phyloP scores from a whole-genome alignment of 2,888 invertebrate genomes.

The Coremacera marginata region DNA sequence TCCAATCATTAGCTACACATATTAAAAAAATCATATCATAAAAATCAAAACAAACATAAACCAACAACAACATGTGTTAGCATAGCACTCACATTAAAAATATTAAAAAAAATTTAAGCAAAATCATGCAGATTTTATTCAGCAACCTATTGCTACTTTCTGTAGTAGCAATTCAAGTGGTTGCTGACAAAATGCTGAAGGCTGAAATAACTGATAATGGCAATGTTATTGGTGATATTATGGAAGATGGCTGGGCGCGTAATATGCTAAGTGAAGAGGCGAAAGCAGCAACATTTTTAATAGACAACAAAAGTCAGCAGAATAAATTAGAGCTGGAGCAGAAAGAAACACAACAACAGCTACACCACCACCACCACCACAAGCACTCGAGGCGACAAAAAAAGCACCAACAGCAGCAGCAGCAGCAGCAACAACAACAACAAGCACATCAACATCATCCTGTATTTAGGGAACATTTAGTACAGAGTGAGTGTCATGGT shows the following conservation, averaged over 20 bases:
- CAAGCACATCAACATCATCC: conserved; percentile 20
- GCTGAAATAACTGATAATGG: not conserved
- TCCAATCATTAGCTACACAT: too few relatives aligned
- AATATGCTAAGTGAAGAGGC: not conserved
- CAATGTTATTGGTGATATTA: conserved; percentile 16
- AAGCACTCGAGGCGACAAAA: not conserved
- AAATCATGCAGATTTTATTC: too few relatives aligned
- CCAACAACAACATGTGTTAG: too few relatives aligned
- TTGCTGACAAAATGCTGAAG: not conserved
- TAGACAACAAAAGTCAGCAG: conserved; percentile 1
- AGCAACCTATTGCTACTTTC: too few relatives aligned
- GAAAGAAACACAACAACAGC: not conserved
- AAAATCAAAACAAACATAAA: too few relatives aligned
- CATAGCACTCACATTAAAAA: too few relatives aligned
- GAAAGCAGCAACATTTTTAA: not conserved
- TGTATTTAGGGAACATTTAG: conserved; percentile 24
- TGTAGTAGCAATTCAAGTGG: not conserved
- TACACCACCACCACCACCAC: not conserved
- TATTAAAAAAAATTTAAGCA: too few relatives aligned
- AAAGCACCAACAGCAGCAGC: conserved; percentile 17
- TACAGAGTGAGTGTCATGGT: not conserved
- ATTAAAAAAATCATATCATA: too few relatives aligned
- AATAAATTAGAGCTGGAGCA: not conserved
- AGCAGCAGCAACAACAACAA: conserved; percentile 20
- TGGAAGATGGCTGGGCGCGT: not conserved